A percentile compares a stretch with the other conserved stretches of the same genome.
These are phyloP conservation scores for Cyprinodon diabolis DNA, from an alignment of 2,797 vertebrate genomes.

Conservation along the genomic window DNA sequence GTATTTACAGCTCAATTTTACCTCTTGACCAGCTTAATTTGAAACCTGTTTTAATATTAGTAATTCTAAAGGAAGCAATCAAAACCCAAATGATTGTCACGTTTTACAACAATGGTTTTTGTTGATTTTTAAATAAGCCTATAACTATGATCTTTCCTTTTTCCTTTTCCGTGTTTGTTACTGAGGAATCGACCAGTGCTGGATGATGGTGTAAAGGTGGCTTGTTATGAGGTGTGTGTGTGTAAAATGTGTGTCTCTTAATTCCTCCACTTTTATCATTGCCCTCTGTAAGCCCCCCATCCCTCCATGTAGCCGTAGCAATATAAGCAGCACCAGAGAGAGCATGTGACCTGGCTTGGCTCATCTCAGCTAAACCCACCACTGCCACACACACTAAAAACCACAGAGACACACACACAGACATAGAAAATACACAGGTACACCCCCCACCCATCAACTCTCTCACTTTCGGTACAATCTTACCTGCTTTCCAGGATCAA, in stretches of 20 bases:
- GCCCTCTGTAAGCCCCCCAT: slow-evolving; percentile 43
- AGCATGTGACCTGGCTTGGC: slow-evolving; percentile 70
- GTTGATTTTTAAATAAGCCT: not conserved
- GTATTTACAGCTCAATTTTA: no score
- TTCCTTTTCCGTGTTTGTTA: slow-evolving; percentile 6
- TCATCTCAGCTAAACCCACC: slow-evolving; percentile 71
- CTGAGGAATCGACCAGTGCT: slow-evolving; percentile 35
- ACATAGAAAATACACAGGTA: slow-evolving; percentile 12
- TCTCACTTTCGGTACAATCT: slow-evolving; percentile 38
- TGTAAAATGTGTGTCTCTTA: slow-evolving; percentile 43
- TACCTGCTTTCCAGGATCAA: slow-evolving; percentile 73
- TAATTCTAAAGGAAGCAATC: not conserved
- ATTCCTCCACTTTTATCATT: slow-evolving; percentile 60
- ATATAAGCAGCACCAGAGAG: slow-evolving; percentile 75
- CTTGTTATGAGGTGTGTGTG: slow-evolving; percentile 41
- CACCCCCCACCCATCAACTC: slow-evolving; percentile 13
- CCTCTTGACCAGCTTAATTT: no score
- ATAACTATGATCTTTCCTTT: not conserved
- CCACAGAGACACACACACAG: slow-evolving; percentile 19
- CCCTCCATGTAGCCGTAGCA: slow-evolving; percentile 48
- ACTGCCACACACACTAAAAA: slow-evolving; percentile 42
- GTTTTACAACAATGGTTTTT: not conserved
- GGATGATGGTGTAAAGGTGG: slow-evolving; percentile 19
- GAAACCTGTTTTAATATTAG: not conserved
- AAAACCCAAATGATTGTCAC: not conserved